Evolutionary conservation across 2,113 vertebrate species (phyloP), one percentile per base, ranked within the genome.

Genomic region (Lepisosteus osseus): DNA sequence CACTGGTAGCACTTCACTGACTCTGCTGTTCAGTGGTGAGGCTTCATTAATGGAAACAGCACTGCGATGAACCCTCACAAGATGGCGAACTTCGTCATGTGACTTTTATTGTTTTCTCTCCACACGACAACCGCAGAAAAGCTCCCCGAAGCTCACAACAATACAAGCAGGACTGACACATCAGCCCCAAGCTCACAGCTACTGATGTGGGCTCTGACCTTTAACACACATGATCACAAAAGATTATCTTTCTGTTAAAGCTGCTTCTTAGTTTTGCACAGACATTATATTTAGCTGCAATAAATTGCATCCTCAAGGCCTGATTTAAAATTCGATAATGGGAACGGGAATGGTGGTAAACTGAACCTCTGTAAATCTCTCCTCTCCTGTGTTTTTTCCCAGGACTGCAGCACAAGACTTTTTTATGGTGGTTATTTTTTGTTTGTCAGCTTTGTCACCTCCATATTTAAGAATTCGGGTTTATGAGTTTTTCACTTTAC

Each of bases 261-360:
- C 57, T 11, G 56, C 47, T 9, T 51, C 5, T 51, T 51, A 5
- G 9, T 59, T 14, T 59, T 59, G 11, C 3, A 1, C 57, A 13
- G 57, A 59, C 14, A 13, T 59, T 59, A 59, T 59, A 59, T 59
- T 59, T 59, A 59, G 57, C 57, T 59, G 57, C 57, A 59, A 59
- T 4, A 59, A 59, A 59, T 59, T 59, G 57, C 47, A 51, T 51
- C 47, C 47, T 9, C 9, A 9, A 51, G 47, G 47, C 47, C 47
- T 51, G 9, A 11, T 59, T 59, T 59, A n/a, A 59, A 15, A 59
- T 15, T 59, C 9, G 57, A 59, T 59, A 59, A 59, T 13, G 14
- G 12, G 5, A 59, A 59, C n/a, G 57, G 57, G 14, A 3, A 59
- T 8, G 47, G 9, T 51, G 47, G 47, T 5, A 51, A 51, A 51